Percentiles rank a stretch among this genome's conserved stretches.
phyloP scores from a whole-genome alignment of 2,888 invertebrate species.

The Pemphredon lugubris region DNA sequence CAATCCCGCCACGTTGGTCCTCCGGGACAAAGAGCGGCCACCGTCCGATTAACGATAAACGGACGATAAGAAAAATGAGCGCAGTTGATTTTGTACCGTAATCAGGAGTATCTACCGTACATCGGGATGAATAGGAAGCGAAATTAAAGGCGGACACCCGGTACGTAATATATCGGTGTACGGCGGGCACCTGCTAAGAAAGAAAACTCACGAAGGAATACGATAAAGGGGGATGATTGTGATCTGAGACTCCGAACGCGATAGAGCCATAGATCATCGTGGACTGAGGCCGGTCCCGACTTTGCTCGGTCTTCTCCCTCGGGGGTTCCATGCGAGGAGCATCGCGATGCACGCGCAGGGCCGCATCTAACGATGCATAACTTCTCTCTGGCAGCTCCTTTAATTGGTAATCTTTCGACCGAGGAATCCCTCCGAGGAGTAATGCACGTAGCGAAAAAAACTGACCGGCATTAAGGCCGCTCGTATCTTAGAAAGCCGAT shows the following conservation, averaged over 20 bases:
- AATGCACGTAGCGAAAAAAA: conserved; percentile 20
- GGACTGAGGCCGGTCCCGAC: conserved; percentile 66
- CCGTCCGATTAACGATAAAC: too few relatives aligned
- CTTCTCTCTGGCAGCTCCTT: conserved; percentile 41
- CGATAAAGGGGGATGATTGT: conserved; percentile 73
- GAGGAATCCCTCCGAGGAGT: conserved; percentile 33
- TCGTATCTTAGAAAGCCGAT: conserved; percentile 30
- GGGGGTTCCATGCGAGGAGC: conserved; percentile 61
- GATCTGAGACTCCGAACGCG: conserved; percentile 76
- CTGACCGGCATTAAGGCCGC: conserved; percentile 18
- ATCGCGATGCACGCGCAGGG: conserved; percentile 68
- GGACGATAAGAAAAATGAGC: background rate
- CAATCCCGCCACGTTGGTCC: too few relatives aligned
- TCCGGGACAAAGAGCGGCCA: too few relatives aligned
- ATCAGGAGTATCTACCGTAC: conserved; percentile 21
- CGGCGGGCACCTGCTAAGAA: conserved; percentile 69
- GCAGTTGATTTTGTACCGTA: conserved; percentile 19
- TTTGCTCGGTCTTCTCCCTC: conserved; percentile 51
- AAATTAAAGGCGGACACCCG: conserved; percentile 65
- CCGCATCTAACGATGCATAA: conserved; percentile 64
- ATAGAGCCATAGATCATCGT: conserved; percentile 78
- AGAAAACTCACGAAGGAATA: conserved; percentile 66
- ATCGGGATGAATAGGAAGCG: conserved; percentile 23
- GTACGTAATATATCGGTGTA: conserved; percentile 64
- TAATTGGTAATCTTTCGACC: conserved; percentile 49